phyloP scores from a whole-genome alignment of 2,888 invertebrate genomes.

The Synergus laeviventris region DNA sequence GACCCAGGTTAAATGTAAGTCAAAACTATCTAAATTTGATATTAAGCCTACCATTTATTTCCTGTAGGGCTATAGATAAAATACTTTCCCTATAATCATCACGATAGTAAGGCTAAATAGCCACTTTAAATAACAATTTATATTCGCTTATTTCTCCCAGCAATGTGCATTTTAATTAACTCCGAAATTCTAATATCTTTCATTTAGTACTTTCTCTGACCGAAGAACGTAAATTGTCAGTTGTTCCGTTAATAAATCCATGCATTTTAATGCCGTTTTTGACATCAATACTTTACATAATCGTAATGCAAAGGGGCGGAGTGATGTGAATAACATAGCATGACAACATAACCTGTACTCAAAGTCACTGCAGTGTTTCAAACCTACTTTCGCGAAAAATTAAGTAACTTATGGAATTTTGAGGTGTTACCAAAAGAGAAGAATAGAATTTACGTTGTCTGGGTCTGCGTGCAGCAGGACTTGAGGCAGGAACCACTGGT shows the following conservation, averaged over 20 bases:
- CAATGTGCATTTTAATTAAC: not conserved
- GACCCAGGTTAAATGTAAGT: too few relatives aligned
- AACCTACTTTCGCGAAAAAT: not conserved
- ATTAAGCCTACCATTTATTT: too few relatives aligned
- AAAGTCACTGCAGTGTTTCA: not conserved
- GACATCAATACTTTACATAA: slow-evolving; percentile 6
- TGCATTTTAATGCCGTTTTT: not conserved
- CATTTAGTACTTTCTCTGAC: not conserved
- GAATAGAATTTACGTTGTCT: slow-evolving; percentile 79
- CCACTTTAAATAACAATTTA: too few relatives aligned
- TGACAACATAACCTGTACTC: slow-evolving; percentile 17
- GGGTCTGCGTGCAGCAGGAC: slow-evolving; percentile 77
- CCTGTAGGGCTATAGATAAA: too few relatives aligned
- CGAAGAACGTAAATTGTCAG: not conserved
- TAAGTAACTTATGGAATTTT: not conserved
- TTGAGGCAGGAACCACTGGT: slow-evolving; percentile 71
- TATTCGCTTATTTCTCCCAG: not conserved
- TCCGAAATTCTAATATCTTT: not conserved
- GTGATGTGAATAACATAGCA: slow-evolving; percentile 15
- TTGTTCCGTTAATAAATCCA: not conserved
- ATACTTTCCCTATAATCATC: too few relatives aligned
- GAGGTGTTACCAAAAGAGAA: slow-evolving; percentile 5
- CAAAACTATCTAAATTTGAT: too few relatives aligned
- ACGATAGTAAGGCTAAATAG: too few relatives aligned
- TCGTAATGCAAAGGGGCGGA: not conserved